Conservation (phyloP, 2,888 invertebrate species). For the Andrena fulva region DNA sequence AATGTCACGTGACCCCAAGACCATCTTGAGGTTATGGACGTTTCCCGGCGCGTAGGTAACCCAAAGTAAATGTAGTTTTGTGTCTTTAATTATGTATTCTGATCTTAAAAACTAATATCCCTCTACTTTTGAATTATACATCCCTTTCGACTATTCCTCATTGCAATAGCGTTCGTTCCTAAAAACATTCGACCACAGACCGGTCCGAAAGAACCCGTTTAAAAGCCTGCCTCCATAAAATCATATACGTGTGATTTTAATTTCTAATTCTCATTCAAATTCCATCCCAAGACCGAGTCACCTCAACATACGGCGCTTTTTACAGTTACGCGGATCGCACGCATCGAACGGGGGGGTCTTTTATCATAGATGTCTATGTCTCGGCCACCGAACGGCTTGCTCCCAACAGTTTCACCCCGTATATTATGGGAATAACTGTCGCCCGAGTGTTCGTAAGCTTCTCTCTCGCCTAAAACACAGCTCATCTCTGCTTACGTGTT, state of each 20-base stretch:
- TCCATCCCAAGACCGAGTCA: slow-evolving; percentile 16
- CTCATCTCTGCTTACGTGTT: slow-evolving; percentile 39
- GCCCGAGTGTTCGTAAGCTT: not conserved
- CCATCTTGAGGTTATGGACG: no score
- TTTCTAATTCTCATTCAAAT: slow-evolving; percentile 41
- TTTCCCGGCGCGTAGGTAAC: no score
- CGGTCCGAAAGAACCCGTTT: not conserved
- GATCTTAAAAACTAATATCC: no score
- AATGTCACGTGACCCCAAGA: no score
- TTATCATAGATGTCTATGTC: slow-evolving; percentile 49
- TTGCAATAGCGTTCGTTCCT: not conserved
- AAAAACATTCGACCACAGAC: not conserved
- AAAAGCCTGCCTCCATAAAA: not conserved
- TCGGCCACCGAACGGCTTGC: not conserved
- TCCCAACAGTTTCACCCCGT: not conserved
- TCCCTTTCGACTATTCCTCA: no score
- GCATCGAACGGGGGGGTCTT: slow-evolving; percentile 21
- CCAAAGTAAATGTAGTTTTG: no score
- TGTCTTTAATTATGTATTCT: no score
- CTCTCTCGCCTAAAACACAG: slow-evolving; percentile 16
- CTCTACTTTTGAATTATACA: no score
- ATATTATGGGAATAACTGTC: slow-evolving; percentile 38
- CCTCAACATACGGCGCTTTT: slow-evolving; percentile 17
- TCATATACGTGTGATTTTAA: slow-evolving; percentile 7
- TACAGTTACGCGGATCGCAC: slow-evolving; percentile 46